Conservation (phyloP, 1,140 invertebrate genomes). For the Diabrotica virgifera region DNA sequence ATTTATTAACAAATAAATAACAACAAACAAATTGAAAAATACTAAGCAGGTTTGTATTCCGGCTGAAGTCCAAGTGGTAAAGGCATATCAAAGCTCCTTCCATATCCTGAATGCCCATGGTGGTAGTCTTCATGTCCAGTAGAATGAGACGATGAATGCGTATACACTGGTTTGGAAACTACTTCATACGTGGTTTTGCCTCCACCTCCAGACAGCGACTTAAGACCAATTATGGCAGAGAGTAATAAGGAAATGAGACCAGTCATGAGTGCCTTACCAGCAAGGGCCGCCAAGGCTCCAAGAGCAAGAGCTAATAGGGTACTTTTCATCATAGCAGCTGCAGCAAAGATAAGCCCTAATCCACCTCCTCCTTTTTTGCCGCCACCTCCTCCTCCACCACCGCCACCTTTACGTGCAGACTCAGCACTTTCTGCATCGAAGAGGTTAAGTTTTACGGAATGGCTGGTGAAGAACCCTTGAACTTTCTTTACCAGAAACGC, state of each 20-base stretch:
- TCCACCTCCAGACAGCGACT: slow-evolving; percentile 62
- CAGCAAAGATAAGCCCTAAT: slow-evolving; percentile 57
- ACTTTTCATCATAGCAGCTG: slow-evolving; percentile 65
- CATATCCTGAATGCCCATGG: slow-evolving; percentile 56
- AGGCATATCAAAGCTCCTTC: slow-evolving; percentile 48
- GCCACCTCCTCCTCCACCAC: slow-evolving; percentile 52
- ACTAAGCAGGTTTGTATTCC: slow-evolving; percentile 37
- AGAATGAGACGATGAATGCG: slow-evolving; percentile 68
- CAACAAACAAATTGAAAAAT: slow-evolving; percentile 12
- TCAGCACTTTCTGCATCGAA: slow-evolving; percentile 54
- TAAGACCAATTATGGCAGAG: slow-evolving; percentile 72
- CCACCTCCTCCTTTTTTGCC: slow-evolving; percentile 56
- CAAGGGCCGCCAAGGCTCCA: slow-evolving; percentile 69
- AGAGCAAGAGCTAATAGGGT: slow-evolving; percentile 72
- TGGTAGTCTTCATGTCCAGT: slow-evolving; percentile 61
- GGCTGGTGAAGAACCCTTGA: slow-evolving; percentile 66
- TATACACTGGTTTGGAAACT: slow-evolving; percentile 75
- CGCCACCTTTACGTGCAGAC: slow-evolving; percentile 32
- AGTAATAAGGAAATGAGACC: slow-evolving; percentile 74
- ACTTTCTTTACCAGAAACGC: slow-evolving; percentile 70
- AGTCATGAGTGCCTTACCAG: slow-evolving; percentile 81
- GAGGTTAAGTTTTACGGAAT: slow-evolving; percentile 69
- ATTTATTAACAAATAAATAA: slow-evolving; percentile 13
- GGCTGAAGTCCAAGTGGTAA: slow-evolving; percentile 47
- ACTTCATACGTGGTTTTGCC: slow-evolving; percentile 81